Evolutionary conservation across 2,888 invertebrate species (phyloP).

Genomic region (Cacoxenus indagator): DNA sequence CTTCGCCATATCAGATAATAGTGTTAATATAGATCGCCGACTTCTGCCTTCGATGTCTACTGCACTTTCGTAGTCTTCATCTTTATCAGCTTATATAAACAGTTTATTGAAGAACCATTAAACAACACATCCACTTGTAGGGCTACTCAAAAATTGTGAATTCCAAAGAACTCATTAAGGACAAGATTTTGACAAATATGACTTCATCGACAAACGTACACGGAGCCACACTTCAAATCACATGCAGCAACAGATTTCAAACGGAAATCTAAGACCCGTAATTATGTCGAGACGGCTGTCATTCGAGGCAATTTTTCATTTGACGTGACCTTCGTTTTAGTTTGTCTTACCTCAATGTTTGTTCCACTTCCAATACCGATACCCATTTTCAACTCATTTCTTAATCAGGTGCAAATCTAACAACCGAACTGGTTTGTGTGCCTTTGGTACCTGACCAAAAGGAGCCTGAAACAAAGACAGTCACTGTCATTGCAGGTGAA

Average conservation of each 20-base stretch:
- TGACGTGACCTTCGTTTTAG: background rate
- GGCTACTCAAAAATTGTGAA: no score
- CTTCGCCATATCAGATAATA: no score
- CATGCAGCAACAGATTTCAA: slow-evolving; percentile 1
- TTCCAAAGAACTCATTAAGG: background rate
- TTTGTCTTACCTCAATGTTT: slow-evolving; percentile 20
- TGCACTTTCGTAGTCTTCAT: no score
- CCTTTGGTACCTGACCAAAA: slow-evolving; percentile 13
- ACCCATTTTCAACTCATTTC: slow-evolving; percentile 26
- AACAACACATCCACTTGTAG: background rate
- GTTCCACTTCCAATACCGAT: slow-evolving; percentile 11
- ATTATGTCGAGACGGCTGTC: background rate
- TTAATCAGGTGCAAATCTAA: slow-evolving; percentile 55
- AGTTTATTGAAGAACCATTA: no score
- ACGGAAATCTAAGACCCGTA: background rate
- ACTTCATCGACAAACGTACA: background rate
- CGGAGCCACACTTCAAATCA: background rate
- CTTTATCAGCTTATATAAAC: no score
- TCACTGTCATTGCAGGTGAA: slow-evolving; percentile 7
- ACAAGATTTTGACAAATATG: slow-evolving; percentile 15
- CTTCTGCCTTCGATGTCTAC: no score
- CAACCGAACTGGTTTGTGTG: slow-evolving; percentile 30
- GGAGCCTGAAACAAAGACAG: background rate
- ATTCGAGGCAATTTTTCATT: slow-evolving; percentile 29
- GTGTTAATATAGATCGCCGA: no score